Conservation (phyloP, 53 echinoderm and acorn worm species). For the Paracentrotus lividus region DNA sequence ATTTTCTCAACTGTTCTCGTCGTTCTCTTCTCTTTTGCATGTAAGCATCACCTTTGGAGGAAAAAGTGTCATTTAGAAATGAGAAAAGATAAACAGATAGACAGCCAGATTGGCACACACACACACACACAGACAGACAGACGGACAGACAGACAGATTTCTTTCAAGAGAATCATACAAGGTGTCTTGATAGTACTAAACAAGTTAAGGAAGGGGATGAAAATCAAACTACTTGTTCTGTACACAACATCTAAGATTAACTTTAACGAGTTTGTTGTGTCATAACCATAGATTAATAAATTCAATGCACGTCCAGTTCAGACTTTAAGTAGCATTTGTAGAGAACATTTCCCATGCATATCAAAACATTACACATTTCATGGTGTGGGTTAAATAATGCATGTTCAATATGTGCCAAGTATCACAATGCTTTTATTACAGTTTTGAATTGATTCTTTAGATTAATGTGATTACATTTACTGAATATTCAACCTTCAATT, state of each 20-base stretch:
- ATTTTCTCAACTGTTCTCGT: slow-evolving; percentile 59
- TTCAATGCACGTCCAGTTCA: not conserved
- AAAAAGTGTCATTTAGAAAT: not conserved
- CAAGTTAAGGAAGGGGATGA: no score
- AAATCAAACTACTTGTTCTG: not conserved
- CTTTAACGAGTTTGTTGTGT: not conserved
- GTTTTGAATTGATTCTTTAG: no score
- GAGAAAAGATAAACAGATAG: not conserved
- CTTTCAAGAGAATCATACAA: not conserved
- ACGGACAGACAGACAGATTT: not conserved
- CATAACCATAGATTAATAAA: not conserved
- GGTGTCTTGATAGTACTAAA: no score
- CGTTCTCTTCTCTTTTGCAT: slow-evolving; percentile 56
- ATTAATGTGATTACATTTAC: no score
- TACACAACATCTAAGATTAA: no score
- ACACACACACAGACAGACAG: not conserved
- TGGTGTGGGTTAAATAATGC: not conserved
- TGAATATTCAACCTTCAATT: no score
- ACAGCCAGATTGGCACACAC: not conserved
- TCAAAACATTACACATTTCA: not conserved
- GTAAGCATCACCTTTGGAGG: slow-evolving; percentile 59
- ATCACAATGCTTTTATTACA: not conserved
- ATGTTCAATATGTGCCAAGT: not conserved
- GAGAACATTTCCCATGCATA: not conserved
- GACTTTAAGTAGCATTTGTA: not conserved